Base-by-base conservation (phyloP, 2,888 invertebrate genomes). In the Tipula unca region DNA sequence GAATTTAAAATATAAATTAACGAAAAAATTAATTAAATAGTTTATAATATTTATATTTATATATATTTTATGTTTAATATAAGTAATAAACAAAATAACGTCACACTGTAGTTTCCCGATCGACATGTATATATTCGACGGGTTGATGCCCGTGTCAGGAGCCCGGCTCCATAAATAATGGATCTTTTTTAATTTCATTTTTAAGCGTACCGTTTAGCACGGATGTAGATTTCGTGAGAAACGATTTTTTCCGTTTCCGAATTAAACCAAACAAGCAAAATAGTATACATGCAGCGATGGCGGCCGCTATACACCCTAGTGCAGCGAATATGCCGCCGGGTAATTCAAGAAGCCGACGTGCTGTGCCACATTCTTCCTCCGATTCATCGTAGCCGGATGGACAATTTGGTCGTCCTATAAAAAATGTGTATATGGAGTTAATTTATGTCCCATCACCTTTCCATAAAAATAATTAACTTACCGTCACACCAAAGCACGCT, bases 81-180 rank as follows among this genome's bases (percentile, higher is more conserved):
- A 85, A 29, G 42, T 48, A 85, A 85, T 85, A 42, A 85, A 85
- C 87, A 87, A 87, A 87, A 89, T 89, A 89, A 90, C 91, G 91
- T 95, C 94, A 96, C 93, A 97, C 97, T 89, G 97, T 97, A 90
- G 97, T 97, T 92, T 97, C 97, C 91, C 96, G 95, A 92, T 97
- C 97, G 92, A 97, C 96, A 92, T 96, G 96, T 90, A 97, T 97
- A 92, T 95, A 97, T 91, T 97, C 97, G 93, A 97, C 96, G 93
- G 96, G 95, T 92, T 96, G 95, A 90, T 94, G 94, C 92, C 95
- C 95, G 89, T 96, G 96, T 97, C 97, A 97, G 94, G 97, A 96
- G 89, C 93, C 92, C 36, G 93, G 92, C 88, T 91, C 91, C 42
- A 91, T 89, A 87, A 89, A 91, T 42, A 91, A 88, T 13, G 90